These are phyloP conservation scores for Dryadula phaetusa DNA, from an alignment of 2,888 invertebrate genomes.

Conservation along the genomic window DNA sequence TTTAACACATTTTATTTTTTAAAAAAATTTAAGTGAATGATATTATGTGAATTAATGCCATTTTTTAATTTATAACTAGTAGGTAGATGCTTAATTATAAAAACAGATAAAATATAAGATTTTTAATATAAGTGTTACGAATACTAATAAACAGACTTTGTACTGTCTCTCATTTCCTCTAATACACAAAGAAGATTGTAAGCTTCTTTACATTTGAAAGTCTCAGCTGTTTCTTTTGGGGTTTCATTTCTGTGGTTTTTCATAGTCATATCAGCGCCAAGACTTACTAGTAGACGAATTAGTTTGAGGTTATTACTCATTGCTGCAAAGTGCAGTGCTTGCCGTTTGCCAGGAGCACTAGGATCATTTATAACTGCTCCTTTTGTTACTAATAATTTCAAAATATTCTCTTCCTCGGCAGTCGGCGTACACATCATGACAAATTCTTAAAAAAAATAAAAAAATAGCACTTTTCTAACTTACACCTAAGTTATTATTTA, in stretches of 20 bases:
- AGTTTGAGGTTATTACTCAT: slow-evolving; percentile 73
- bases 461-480: too few species aligned
- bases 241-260: slow-evolving; percentile 69
- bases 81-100: too few species aligned
- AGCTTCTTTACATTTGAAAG: slow-evolving; percentile 64
- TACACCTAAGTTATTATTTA: too few species aligned
- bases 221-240: slow-evolving; percentile 67
- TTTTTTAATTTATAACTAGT: too few species aligned
- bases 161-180: slow-evolving; percentile 45
- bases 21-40: too few species aligned
- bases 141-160: not conserved
- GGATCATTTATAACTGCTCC: slow-evolving; percentile 69
- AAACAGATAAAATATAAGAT: not conserved
- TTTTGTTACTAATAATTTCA: slow-evolving; percentile 64
- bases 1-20: too few species aligned
- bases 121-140: not conserved
- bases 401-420: slow-evolving; percentile 63
- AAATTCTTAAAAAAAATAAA: slow-evolving; percentile 63
- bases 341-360: slow-evolving; percentile 69
- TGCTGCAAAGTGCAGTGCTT: slow-evolving; percentile 80
- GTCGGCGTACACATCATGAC: slow-evolving; percentile 71
- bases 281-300: slow-evolving; percentile 60
- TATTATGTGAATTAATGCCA: not conserved
- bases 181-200: slow-evolving; percentile 51
- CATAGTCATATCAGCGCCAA: slow-evolving; percentile 65